Percentiles rank a stretch among this genome's conserved stretches.
These are phyloP conservation scores for Drosophila mauritiana DNA, from an alignment of 1,140 invertebrate species.

Conservation along the genomic window DNA sequence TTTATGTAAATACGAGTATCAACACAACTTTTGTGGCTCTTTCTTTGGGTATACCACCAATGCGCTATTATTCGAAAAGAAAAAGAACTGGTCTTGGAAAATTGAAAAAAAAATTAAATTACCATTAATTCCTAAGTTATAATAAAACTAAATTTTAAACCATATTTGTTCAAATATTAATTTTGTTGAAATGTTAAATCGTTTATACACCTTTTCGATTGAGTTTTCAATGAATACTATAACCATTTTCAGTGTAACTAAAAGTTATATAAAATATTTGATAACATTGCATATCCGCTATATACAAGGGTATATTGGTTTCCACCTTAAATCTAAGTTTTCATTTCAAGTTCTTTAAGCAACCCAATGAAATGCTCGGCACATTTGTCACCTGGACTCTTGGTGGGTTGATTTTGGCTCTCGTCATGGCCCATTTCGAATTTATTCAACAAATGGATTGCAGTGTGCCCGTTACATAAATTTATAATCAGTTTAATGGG, in stretches of 20 bases:
- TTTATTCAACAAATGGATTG: conserved; percentile 44
- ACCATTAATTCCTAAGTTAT: neutral
- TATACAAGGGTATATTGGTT: conserved; percentile 17
- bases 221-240: too few species aligned
- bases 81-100: too few species aligned
- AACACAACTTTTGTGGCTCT: conserved; percentile 11
- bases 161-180: neutral
- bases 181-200: neutral
- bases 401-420: conserved; percentile 7
- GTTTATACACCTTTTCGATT: neutral
- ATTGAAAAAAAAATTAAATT: neutral
- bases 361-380: conserved; percentile 41
- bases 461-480: conserved; percentile 65
- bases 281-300: neutral
- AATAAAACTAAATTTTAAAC: neutral
- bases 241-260: neutral
- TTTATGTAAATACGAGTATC: conserved; percentile 49
- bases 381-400: conserved; percentile 31
- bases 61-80: neutral
- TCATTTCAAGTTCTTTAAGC: conserved; percentile 34
- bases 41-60: conserved; percentile 19
- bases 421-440: conserved; percentile 48
- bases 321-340: neutral
- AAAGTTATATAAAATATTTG: neutral
- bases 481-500: conserved; percentile 45